Evolutionary conservation across 2,113 vertebrate species (phyloP).

Genomic region (Zosterops lateralis): DNA sequence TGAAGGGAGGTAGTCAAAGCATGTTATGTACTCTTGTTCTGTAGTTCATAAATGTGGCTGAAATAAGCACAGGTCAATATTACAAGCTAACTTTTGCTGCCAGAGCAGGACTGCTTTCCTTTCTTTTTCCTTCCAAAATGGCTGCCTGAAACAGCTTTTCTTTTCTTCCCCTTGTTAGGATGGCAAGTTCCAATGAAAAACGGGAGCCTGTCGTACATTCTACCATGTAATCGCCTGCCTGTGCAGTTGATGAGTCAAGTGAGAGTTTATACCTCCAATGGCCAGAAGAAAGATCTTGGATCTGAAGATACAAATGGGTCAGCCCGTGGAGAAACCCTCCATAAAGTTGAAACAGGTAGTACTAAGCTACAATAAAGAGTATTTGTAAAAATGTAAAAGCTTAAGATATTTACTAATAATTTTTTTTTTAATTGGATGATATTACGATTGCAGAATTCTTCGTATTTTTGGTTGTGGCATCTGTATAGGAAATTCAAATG

Average conservation of each 20-base stretch:
- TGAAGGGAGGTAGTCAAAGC: neutral
- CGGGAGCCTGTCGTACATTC: conserved; percentile 70
- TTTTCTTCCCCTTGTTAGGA: conserved; percentile 65
- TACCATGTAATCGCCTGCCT: conserved; percentile 69
- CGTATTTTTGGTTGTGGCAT: neutral
- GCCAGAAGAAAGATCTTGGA: conserved; percentile 71
- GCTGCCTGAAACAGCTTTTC: neutral
- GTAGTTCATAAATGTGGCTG: neutral
- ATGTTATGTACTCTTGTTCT: neutral
- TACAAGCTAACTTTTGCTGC: neutral
- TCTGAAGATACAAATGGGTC: conserved; percentile 34
- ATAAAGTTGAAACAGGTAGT: conserved; percentile 64
- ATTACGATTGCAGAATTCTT: neutral
- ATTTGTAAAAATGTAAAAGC: neutral
- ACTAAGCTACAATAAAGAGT: neutral
- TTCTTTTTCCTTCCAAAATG: neutral
- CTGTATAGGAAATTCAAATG: neutral
- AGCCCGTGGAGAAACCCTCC: neutral
- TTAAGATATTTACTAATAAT: neutral
- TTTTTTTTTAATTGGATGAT: neutral
- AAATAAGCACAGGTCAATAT: neutral
- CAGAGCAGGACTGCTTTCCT: accelerated
- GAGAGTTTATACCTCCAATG: conserved; percentile 82
- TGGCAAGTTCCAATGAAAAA: conserved; percentile 74
- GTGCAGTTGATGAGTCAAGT: conserved; percentile 73